phyloP scores from a whole-genome alignment of 2,888 invertebrate species.

The Andricus curvator region DNA sequence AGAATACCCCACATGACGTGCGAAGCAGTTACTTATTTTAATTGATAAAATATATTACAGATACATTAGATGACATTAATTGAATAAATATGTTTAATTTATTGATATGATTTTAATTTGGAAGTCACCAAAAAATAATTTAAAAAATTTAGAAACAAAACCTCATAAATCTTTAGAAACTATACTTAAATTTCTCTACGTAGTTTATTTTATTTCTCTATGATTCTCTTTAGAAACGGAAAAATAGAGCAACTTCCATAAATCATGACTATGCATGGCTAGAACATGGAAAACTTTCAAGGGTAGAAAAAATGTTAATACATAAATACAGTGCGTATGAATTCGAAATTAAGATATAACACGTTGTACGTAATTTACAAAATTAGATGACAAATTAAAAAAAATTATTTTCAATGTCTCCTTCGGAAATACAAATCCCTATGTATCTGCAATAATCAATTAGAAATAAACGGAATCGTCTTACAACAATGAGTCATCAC shows the following conservation, averaged over 20 bases:
- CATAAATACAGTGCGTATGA: background rate
- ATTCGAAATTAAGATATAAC: background rate
- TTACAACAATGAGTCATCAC: conserved; percentile 9
- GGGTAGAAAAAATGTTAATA: conserved; percentile 12
- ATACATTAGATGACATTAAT: too few species aligned
- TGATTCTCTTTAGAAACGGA: conserved; percentile 7
- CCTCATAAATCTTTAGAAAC: conserved; percentile 12
- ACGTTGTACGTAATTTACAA: background rate
- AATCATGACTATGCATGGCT: conserved; percentile 23
- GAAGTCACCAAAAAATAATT: background rate
- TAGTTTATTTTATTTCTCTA: conserved; percentile 20
- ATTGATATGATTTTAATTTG: background rate
- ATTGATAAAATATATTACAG: too few species aligned
- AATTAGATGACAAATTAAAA: too few species aligned
- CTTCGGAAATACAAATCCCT: background rate
- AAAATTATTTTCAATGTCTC: too few species aligned
- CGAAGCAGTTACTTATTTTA: background rate
- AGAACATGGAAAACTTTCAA: conserved; percentile 17
- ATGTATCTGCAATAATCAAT: background rate
- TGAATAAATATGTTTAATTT: background rate
- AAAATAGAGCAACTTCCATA: conserved; percentile 15
- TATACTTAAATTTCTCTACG: conserved; percentile 10
- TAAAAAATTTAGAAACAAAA: background rate
- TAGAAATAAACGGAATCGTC: background rate
- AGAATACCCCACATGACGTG: background rate